Evolutionary conservation across 2,888 invertebrate genomes (phyloP).

Genomic region (Halictus quadricinctus): DNA sequence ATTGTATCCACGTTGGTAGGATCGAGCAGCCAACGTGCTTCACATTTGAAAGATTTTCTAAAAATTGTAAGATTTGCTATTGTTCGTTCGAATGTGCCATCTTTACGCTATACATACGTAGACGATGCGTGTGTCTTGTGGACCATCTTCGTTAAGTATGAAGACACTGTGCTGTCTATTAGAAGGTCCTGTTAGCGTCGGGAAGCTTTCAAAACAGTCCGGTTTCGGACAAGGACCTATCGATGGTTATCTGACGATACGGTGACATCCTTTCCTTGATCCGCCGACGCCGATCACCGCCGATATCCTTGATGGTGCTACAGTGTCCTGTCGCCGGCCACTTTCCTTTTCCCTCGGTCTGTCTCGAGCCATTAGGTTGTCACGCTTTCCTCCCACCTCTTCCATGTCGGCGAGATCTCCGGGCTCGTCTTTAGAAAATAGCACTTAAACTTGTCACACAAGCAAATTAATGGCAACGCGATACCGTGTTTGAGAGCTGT

Average conservation of each 20-base stretch:
- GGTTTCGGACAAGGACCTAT: constrained; percentile 46
- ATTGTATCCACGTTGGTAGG: no score
- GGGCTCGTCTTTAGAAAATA: background rate
- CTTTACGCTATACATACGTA: no score
- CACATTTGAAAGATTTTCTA: background rate
- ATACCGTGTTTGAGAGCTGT: background rate
- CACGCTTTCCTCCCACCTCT: constrained; percentile 56
- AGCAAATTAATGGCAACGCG: background rate
- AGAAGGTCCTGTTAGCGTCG: background rate
- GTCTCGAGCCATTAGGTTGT: constrained; percentile 67
- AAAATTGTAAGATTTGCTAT: background rate
- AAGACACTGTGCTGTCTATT: background rate
- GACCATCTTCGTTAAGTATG: background rate
- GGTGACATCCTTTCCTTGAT: constrained; percentile 80
- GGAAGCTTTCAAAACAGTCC: background rate
- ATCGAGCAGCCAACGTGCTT: no score
- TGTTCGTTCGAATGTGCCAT: no score
- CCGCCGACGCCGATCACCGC: constrained; percentile 72
- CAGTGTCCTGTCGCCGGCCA: constrained; percentile 28
- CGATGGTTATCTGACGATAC: constrained; percentile 78
- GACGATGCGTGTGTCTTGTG: background rate
- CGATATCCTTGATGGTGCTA: constrained; percentile 45
- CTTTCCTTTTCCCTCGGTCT: background rate
- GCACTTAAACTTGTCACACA: background rate
- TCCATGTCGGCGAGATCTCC: background rate